Conservation (phyloP, 2,888 invertebrate genomes). For the Tromatobia lineatoria region DNA sequence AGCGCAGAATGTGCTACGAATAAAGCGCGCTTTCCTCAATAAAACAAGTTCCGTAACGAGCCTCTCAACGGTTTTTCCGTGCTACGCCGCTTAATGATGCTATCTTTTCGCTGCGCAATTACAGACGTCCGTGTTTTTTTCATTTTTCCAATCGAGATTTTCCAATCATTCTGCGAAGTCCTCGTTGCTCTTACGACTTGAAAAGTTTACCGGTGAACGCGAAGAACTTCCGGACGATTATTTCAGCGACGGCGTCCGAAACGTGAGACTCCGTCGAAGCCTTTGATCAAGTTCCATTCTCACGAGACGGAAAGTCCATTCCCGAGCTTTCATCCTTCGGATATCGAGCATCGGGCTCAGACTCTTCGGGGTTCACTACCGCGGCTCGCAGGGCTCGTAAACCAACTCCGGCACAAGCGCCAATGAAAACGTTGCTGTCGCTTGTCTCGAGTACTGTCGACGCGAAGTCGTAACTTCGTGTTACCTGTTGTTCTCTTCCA, state of each 20-base stretch:
- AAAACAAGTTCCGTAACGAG: slow-evolving; percentile 12
- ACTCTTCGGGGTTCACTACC: slow-evolving; percentile 74
- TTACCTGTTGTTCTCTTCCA: slow-evolving; percentile 92
- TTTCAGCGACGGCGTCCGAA: neutral
- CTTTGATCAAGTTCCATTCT: slow-evolving; percentile 4
- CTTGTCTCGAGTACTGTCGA: slow-evolving; percentile 80
- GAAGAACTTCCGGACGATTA: too few relatives aligned
- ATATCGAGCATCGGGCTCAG: neutral
- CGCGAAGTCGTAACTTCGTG: slow-evolving; percentile 80
- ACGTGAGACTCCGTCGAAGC: slow-evolving; percentile 5
- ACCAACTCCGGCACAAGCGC: slow-evolving; percentile 84
- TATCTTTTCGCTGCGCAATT: slow-evolving; percentile 3
- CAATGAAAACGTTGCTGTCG: slow-evolving; percentile 75
- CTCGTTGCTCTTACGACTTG: neutral
- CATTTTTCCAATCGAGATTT: neutral
- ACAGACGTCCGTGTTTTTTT: neutral
- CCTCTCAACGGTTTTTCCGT: neutral
- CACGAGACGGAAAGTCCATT: slow-evolving; percentile 26
- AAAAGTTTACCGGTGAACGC: neutral
- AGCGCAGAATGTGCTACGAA: slow-evolving; percentile 16
- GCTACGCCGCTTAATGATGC: neutral
- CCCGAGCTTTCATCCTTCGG: slow-evolving; percentile 3
- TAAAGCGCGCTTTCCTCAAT: neutral
- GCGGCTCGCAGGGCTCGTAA: slow-evolving; percentile 82
- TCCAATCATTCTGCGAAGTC: slow-evolving; percentile 8